These are phyloP conservation scores for Phrixothrix hirtus DNA, from an alignment of 2,888 invertebrate species.

Conservation along the genomic window DNA sequence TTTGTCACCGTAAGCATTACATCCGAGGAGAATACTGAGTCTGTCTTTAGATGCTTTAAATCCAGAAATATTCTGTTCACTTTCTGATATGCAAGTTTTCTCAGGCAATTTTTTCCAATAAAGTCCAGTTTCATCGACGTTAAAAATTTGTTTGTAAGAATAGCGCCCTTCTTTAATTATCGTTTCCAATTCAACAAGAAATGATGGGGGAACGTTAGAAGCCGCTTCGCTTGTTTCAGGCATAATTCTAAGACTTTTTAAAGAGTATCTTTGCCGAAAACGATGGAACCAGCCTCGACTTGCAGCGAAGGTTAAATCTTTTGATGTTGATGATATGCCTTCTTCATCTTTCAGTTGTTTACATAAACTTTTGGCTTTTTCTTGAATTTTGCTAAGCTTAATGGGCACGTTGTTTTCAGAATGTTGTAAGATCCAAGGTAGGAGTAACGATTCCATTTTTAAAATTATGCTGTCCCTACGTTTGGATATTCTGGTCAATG, in stretches of 20 bases:
- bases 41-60: neutral
- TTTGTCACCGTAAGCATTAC: neutral
- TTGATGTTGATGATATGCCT: neutral
- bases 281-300: neutral
- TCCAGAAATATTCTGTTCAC: neutral
- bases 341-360: neutral
- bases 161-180: neutral
- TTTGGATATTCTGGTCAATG: neutral
- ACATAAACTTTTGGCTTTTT: neutral
- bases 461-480: neutral
- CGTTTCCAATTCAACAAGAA: neutral
- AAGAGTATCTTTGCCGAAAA: neutral
- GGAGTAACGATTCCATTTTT: neutral
- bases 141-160: neutral
- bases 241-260: neutral
- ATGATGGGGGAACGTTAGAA: neutral
- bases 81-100: neutral
- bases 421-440: neutral
- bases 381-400: neutral
- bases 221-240: neutral
- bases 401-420: neutral
- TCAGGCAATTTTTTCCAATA: neutral
- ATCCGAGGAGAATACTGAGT: neutral
- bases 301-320: neutral
- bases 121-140: neutral